Evolutionary conservation across 2,888 invertebrate genomes (phyloP).

Genomic region (Thecophora atra): DNA sequence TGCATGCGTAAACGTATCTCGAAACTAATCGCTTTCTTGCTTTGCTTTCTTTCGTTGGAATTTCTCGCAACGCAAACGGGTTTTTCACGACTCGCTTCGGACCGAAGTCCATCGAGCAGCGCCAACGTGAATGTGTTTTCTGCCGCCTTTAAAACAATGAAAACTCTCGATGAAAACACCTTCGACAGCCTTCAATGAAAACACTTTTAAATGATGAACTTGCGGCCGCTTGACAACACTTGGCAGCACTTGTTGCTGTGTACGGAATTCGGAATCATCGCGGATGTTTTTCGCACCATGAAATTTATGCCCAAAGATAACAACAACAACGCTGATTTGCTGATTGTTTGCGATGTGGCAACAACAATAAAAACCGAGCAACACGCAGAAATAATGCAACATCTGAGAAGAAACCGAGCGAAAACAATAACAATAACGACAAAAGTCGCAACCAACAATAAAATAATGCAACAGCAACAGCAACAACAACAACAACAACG

Average conservation of each 20-base stretch:
- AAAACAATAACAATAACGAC: conserved; percentile 3
- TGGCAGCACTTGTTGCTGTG: conserved; percentile 11
- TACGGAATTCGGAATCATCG: conserved; percentile 8
- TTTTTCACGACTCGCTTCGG: not conserved
- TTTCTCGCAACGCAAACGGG: no score
- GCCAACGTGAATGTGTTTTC: no score
- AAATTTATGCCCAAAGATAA: not conserved
- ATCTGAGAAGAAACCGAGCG: not conserved
- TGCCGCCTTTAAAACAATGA: no score
- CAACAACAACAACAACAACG: not conserved
- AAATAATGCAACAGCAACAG: conserved; percentile 1
- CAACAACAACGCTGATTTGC: not conserved
- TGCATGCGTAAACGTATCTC: not conserved
- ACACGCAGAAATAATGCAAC: not conserved
- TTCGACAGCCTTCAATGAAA: no score
- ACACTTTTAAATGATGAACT: no score
- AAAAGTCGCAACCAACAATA: not conserved
- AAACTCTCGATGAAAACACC: no score
- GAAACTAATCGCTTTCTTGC: no score
- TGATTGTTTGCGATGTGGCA: not conserved
- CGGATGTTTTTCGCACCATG: conserved; percentile 10
- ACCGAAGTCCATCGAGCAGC: no score
- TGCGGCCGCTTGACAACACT: conserved; percentile 2
- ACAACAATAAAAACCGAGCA: conserved; percentile 1
- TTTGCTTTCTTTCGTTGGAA: no score